These are phyloP conservation scores for Otolemur crassicaudatus DNA, from an alignment of 2,797 vertebrate genomes.

Conservation along the genomic window DNA sequence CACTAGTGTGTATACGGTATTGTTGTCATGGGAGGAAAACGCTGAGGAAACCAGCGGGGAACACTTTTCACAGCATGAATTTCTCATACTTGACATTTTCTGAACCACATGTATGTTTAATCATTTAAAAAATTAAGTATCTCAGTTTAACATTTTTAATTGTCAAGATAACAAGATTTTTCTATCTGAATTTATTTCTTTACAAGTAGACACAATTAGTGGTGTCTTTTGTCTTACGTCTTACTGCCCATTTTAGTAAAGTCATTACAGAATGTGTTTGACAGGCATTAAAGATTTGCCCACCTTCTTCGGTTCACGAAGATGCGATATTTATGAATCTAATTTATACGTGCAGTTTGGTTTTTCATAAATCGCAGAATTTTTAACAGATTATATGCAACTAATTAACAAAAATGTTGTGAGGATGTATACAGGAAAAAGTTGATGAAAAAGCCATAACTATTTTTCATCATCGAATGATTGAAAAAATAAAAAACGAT, in stretches of 20 bases:
- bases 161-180: background rate
- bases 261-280: background rate
- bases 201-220: background rate
- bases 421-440: background rate
- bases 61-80: background rate
- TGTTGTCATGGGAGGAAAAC: background rate
- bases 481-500: background rate
- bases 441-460: background rate
- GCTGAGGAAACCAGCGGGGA: background rate
- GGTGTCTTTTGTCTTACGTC: background rate
- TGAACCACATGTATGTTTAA: background rate
- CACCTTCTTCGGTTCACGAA: background rate
- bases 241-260: background rate
- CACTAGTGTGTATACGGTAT: too few relatives aligned
- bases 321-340: background rate
- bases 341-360: background rate
- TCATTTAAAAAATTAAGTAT: background rate
- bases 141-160: background rate
- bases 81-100: background rate
- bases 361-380: background rate
- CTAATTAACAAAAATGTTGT: background rate
- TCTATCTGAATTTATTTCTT: background rate
- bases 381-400: background rate
- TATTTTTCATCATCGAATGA: background rate
- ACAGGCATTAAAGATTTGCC: background rate